Evolutionary conservation across 2,113 vertebrate genomes (phyloP), one percentile per base, ranked within the genome.

Genomic region (Rafetus swinhoei): DNA sequence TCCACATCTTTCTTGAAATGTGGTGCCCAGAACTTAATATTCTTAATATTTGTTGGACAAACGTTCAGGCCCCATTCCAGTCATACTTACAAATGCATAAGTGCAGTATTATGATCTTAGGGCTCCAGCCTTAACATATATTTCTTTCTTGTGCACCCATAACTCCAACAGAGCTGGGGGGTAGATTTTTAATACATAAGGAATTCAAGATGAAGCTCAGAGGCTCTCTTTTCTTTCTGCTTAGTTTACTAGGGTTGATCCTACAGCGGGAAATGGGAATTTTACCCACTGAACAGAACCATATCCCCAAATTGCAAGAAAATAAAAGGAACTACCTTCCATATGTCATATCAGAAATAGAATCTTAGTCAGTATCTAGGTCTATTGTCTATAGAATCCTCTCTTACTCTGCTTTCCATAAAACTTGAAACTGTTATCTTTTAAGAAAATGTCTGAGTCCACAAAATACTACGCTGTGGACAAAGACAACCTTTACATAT

Each of bases 241-340:
- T 81, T 88, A 65, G 8, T 5, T 7, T 84, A 5, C 9, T 72
- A 72, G 32, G 18, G 9, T 35, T 4, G 5, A 72, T 35, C 9
- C 19, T 95, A 2, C 45, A 88, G 19, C 4, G 32, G 55, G 21
- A 7, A 16, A 2, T 0, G 21, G 8, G 59, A 2, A 60, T 4
- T 52, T 25, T 57, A 0, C 1, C 1, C 15, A 15, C 0, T 1
- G 84, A 92, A 15, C 12, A 87, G 12, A 81, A 79, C 6, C 0
- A 7, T 25, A 32, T 90, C 10, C 79, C 14, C 50, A 74, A 59
- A 62, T 12, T 89, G 4, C 3, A 77, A 89, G 32, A 88, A 93
- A 92, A 54, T 0, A 1, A 32, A 35, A 11, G 21, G 21, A 60
- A 83, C 0, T 1, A 72, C 18, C 57, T 65, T 91, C 65, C 3